phyloP scores from a whole-genome alignment of 1,140 invertebrate species.

The Macrosteles quadrilineatus region DNA sequence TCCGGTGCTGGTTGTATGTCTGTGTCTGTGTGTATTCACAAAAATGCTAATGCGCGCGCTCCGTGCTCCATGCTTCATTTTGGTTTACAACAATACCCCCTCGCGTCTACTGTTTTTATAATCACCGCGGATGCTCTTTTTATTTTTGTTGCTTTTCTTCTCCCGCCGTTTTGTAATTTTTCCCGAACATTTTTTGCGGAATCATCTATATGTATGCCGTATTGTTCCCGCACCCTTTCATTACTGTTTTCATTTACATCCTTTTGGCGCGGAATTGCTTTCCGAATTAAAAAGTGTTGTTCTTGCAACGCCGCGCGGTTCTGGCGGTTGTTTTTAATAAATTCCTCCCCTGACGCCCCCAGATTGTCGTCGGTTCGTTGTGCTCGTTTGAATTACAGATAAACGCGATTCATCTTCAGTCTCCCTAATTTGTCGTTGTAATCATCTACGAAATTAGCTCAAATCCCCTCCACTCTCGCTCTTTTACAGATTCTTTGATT shows the following conservation, averaged over 20 bases:
- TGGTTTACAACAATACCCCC: constrained; percentile 22
- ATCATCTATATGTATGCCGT: constrained; percentile 4
- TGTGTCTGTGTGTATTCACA: constrained; percentile 23
- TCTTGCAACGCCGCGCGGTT: background rate
- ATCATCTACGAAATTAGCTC: constrained; percentile 21
- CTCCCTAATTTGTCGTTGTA: constrained; percentile 23
- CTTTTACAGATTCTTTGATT: no score
- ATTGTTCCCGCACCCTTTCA: constrained; percentile 27
- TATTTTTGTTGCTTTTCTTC: constrained; percentile 27
- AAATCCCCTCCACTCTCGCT: constrained; percentile 5
- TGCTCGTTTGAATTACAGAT: no score
- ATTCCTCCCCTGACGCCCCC: no score
- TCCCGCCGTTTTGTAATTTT: constrained; percentile 26
- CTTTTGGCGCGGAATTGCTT: constrained; percentile 29
- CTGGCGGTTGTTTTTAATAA: background rate
- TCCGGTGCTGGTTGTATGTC: background rate
- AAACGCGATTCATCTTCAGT: no score
- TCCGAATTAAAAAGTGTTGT: constrained; percentile 25
- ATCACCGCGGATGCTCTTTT: constrained; percentile 25
- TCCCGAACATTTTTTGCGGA: constrained; percentile 24
- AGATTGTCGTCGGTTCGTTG: no score
- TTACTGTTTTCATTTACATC: constrained; percentile 26
- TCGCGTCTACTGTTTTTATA: constrained; percentile 23
- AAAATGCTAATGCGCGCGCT: constrained; percentile 28
- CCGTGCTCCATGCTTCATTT: constrained; percentile 9